Evolutionary conservation across 2,113 vertebrate species (phyloP).

Genomic region (Ptyas mucosa): DNA sequence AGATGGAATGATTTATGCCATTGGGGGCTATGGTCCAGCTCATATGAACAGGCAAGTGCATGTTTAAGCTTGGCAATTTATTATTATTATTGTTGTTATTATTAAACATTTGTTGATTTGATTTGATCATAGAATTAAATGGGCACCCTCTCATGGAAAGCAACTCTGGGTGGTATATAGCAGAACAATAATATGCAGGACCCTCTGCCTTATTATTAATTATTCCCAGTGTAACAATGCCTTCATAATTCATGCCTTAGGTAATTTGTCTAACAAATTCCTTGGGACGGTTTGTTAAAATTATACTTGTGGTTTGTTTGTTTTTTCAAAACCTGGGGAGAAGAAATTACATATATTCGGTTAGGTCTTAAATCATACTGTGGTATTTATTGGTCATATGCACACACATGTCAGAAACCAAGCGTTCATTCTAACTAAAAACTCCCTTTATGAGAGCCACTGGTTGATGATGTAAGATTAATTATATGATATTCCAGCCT

Average conservation of each 20-base stretch:
- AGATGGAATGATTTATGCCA: conserved; percentile 96
- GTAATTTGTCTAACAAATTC: not conserved
- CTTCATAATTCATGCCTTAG: not conserved
- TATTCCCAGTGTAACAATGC: not conserved
- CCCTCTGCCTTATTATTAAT: not conserved
- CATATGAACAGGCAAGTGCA: conserved; percentile 94
- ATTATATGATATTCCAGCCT: not conserved
- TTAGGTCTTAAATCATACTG: not conserved
- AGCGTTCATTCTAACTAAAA: not conserved
- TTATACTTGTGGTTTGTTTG: not conserved
- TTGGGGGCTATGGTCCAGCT: conserved; percentile 93
- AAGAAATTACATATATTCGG: not conserved
- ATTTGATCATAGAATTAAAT: not conserved
- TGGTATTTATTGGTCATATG: not conserved
- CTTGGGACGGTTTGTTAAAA: accelerated
- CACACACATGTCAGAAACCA: no score
- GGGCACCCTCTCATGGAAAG: not conserved
- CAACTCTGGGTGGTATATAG: not conserved
- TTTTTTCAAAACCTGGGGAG: not conserved
- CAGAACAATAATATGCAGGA: not conserved
- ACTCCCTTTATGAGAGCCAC: not conserved
- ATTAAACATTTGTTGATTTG: not conserved
- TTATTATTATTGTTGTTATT: not conserved
- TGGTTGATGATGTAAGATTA: not conserved
- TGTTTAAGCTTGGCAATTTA: not conserved